Conservation (phyloP, 2,888 invertebrate genomes). For the Yponomeuta cagnagella region DNA sequence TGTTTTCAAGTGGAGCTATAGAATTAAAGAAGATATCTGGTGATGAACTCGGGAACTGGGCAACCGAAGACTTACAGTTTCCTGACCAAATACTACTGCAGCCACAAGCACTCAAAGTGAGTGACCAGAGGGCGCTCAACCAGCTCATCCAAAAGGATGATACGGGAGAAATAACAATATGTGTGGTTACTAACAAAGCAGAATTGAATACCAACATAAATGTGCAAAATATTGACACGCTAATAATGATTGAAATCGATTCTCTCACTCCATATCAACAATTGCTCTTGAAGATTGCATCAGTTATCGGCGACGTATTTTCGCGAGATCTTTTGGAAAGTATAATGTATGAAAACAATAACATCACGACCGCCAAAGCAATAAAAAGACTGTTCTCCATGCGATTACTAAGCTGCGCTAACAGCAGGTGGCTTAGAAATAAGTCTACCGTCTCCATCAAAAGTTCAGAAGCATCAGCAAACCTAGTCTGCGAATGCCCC, state of each 20-base stretch:
- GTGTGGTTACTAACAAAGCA: slow-evolving; percentile 48
- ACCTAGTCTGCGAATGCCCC: slow-evolving; percentile 47
- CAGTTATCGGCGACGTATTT: slow-evolving; percentile 74
- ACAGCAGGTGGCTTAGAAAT: slow-evolving; percentile 23
- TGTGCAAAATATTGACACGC: slow-evolving; percentile 59
- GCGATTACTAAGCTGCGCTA: slow-evolving; percentile 73
- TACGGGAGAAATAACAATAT: slow-evolving; percentile 44
- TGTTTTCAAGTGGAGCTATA: slow-evolving; percentile 65
- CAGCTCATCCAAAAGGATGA: slow-evolving; percentile 38
- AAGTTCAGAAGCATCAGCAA: not conserved
- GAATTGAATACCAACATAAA: slow-evolving; percentile 54
- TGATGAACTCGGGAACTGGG: slow-evolving; percentile 38
- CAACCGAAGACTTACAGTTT: slow-evolving; percentile 50
- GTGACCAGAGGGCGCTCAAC: slow-evolving; percentile 46
- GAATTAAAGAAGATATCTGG: slow-evolving; percentile 45
- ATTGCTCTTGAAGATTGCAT: slow-evolving; percentile 74
- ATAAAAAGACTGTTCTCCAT: slow-evolving; percentile 73
- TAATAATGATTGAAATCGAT: slow-evolving; percentile 73
- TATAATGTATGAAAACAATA: slow-evolving; percentile 71
- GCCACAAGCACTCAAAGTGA: slow-evolving; percentile 47
- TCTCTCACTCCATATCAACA: slow-evolving; percentile 77
- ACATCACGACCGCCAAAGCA: slow-evolving; percentile 63
- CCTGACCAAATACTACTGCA: slow-evolving; percentile 44
- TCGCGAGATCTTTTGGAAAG: slow-evolving; percentile 69
- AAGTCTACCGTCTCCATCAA: not conserved